Percentiles rank a stretch among this genome's conserved stretches.
Evolutionary conservation across 2,888 invertebrate genomes (phyloP).

Genomic region (Noctua janthina): DNA sequence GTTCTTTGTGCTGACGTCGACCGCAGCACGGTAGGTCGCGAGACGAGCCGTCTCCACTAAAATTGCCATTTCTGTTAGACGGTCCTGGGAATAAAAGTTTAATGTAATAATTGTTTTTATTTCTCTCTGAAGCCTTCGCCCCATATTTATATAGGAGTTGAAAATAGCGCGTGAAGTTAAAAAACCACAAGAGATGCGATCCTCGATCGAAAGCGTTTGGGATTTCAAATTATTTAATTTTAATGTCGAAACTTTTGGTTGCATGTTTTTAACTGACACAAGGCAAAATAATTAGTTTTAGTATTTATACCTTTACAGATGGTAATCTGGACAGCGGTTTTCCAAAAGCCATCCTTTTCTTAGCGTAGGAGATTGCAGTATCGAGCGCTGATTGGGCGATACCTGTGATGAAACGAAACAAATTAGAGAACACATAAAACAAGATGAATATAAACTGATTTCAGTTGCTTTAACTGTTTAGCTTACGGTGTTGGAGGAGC

Average conservation of each 20-base stretch:
- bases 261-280: neutral
- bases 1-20: constrained; percentile 91
- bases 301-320: constrained; percentile 90
- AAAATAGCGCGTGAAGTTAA: neutral
- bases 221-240: neutral
- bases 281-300: neutral
- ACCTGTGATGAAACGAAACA: constrained; percentile 71
- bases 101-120: neutral
- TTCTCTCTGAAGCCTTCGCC: neutral
- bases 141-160: neutral
- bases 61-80: constrained; percentile 93
- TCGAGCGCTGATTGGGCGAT: constrained; percentile 95
- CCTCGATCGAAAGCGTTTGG: neutral
- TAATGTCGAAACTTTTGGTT: neutral
- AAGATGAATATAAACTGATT: neutral
- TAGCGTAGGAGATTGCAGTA: constrained; percentile 92
- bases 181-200: neutral
- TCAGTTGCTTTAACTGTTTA: neutral
- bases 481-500: neutral
- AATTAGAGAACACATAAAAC: neutral
- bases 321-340: constrained; percentile 92
- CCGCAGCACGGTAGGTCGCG: constrained; percentile 93
- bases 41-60: constrained; percentile 92
- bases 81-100: constrained; percentile 80
- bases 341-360: constrained; percentile 92